A percentile compares a stretch with the other conserved stretches of the same genome.
Conservation (phyloP, 2,113 vertebrate species). For the Eulemur macaco region DNA sequence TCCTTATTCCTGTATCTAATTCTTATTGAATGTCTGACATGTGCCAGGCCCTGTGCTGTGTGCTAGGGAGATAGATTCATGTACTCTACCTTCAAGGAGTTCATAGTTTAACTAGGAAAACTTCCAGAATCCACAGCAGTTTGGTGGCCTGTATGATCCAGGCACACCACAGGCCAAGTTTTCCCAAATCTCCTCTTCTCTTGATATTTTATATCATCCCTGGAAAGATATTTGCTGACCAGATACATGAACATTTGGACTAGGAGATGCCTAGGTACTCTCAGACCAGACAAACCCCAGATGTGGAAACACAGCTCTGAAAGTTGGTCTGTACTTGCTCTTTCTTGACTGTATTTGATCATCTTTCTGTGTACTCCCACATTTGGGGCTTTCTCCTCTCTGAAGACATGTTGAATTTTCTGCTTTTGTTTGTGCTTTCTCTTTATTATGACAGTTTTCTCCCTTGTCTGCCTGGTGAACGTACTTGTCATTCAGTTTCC, state of each 20-base stretch:
- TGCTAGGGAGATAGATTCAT: not conserved
- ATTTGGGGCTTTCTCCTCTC: not conserved
- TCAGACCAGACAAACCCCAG: not conserved
- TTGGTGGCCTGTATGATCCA: not conserved
- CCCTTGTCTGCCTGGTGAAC: not conserved
- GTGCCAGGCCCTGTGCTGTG: not conserved
- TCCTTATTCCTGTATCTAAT: not conserved
- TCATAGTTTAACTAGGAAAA: not conserved
- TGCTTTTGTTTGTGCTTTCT: not conserved
- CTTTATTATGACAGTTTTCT: not conserved
- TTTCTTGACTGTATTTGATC: not conserved
- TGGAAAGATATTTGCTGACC: not conserved
- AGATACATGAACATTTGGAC: not conserved
- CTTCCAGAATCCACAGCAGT: not conserved
- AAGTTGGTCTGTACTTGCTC: not conserved
- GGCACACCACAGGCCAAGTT: not conserved
- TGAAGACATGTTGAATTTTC: not conserved
- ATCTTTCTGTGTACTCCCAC: not conserved
- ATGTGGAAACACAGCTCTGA: not conserved
- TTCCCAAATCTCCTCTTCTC: not conserved
- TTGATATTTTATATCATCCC: not conserved
- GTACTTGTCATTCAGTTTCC: not conserved
- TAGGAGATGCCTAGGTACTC: not conserved
- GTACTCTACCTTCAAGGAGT: not conserved
- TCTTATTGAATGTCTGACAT: conserved; percentile 2